A percentile compares a stretch with the other conserved stretches of the same genome.
phyloP scores from a whole-genome alignment of 1,140 invertebrate genomes.

The Teleogryllus occipitalis region DNA sequence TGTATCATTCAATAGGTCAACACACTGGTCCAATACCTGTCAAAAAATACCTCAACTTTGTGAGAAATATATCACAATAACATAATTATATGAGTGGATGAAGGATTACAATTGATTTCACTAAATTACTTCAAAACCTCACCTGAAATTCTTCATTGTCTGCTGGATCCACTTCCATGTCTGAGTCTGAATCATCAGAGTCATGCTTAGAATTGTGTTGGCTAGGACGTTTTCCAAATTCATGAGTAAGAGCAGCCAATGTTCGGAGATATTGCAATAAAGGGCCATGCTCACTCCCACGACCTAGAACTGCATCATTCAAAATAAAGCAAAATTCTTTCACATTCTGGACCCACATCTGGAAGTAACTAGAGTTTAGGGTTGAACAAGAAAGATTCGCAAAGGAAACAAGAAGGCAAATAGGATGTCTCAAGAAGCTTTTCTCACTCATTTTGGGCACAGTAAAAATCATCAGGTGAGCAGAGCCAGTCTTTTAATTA shows the following conservation, averaged over 20 bases:
- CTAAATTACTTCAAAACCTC: background rate
- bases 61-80: background rate
- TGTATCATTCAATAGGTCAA: slow-evolving; percentile 56
- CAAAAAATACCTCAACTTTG: slow-evolving; percentile 20
- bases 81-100: background rate
- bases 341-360: background rate
- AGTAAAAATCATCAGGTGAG: no score
- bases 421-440: no score
- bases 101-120: background rate
- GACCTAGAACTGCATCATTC: slow-evolving; percentile 21
- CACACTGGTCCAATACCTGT: slow-evolving; percentile 40
- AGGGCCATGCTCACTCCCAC: slow-evolving; percentile 28
- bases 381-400: no score
- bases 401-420: no score
- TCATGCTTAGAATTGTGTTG: slow-evolving; percentile 12
- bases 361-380: no score
- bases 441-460: no score
- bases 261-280: slow-evolving; percentile 38
- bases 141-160: slow-evolving; percentile 18
- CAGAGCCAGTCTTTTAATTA: no score
- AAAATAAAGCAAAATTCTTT: background rate
- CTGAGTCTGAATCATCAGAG: slow-evolving; percentile 32
- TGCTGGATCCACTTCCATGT: slow-evolving; percentile 29
- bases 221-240: slow-evolving; percentile 22
- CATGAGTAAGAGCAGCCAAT: slow-evolving; percentile 34